phyloP scores from a whole-genome alignment of 1,140 invertebrate genomes.

The Drosophila yakuba region DNA sequence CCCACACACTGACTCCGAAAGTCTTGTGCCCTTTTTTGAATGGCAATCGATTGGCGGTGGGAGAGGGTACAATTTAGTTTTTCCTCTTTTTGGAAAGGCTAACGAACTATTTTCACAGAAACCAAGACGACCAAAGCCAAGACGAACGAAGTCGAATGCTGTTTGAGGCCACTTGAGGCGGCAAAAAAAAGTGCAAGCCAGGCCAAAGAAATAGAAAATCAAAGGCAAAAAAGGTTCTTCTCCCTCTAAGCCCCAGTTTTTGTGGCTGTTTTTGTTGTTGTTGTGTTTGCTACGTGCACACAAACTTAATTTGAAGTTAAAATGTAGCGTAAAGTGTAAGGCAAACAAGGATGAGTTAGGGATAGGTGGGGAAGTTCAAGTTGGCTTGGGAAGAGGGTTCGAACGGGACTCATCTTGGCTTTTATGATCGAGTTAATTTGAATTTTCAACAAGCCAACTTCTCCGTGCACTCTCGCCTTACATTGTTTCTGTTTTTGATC shows the following conservation, averaged over 20 bases:
- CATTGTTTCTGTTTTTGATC: conserved; percentile 32
- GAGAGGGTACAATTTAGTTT: conserved; percentile 71
- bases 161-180: conserved; percentile 42
- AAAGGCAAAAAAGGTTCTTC: conserved; percentile 64
- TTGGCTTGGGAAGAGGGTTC: conserved; percentile 32
- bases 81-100: conserved; percentile 66
- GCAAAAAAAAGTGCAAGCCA: conserved; percentile 73
- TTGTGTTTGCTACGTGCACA: conserved; percentile 80
- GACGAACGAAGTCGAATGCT: conserved; percentile 41
- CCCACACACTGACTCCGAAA: conserved; percentile 45
- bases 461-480: conserved; percentile 22
- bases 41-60: conserved; percentile 14
- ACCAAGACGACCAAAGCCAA: conserved; percentile 44
- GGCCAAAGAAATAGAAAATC: conserved; percentile 65
- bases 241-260: not conserved
- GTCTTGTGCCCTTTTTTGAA: conserved; percentile 53
- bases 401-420: conserved; percentile 64
- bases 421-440: conserved; percentile 80
- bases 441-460: conserved; percentile 68
- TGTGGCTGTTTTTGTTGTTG: conserved; percentile 49
- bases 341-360: conserved; percentile 11
- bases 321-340: conserved; percentile 71
- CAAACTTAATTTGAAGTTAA: conserved; percentile 82
- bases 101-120: conserved; percentile 81
- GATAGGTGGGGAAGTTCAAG: not conserved